Conservation (phyloP, 2,113 vertebrate genomes). For the Delphinapterus leucas region DNA sequence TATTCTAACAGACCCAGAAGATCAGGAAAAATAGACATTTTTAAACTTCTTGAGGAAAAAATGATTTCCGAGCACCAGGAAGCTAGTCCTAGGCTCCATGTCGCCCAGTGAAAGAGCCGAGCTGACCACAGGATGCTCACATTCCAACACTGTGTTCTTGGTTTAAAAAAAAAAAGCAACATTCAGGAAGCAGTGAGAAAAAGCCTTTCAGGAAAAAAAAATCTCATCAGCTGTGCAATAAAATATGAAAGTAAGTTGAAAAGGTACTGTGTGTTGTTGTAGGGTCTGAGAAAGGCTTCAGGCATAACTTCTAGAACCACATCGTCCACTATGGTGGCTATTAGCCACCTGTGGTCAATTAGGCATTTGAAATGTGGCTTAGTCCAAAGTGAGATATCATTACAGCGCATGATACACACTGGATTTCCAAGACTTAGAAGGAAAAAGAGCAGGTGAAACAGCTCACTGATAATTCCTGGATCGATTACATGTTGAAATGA, state of each 20-base stretch:
- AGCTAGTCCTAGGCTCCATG: not conserved
- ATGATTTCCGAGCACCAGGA: not conserved
- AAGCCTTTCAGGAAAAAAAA: not conserved
- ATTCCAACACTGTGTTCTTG: not conserved
- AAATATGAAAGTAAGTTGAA: not conserved
- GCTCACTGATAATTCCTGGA: not conserved
- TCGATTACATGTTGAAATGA: not conserved
- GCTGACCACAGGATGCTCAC: fast-evolving
- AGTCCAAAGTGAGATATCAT: not conserved
- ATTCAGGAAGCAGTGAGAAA: not conserved
- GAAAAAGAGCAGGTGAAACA: not conserved
- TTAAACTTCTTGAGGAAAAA: not conserved
- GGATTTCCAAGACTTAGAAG: not conserved
- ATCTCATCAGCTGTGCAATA: not conserved
- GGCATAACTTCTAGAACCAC: not conserved
- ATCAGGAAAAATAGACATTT: not conserved
- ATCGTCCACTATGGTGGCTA: fast-evolving
- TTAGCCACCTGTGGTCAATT: not conserved
- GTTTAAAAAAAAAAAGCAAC: not conserved
- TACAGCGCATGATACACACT: not conserved
- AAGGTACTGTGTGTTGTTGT: not conserved
- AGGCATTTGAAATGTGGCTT: not conserved
- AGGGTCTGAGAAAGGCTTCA: not conserved
- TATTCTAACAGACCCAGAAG: slow-evolving; percentile 10
- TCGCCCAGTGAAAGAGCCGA: not conserved